phyloP scores from a whole-genome alignment of 2,113 vertebrate genomes.

The Antechinus flavipes region DNA sequence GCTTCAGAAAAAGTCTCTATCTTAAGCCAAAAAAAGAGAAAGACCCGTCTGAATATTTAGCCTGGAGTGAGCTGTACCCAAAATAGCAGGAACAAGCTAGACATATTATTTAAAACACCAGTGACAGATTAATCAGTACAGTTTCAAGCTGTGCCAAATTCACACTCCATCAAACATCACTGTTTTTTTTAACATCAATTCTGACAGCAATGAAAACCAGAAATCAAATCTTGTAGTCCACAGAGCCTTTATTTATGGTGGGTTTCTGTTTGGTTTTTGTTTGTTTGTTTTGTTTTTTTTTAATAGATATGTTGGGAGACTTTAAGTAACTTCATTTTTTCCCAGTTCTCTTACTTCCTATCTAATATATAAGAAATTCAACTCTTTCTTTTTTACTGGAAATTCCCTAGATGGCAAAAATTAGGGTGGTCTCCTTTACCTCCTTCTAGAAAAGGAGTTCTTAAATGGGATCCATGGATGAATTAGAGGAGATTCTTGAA shows the following conservation, averaged over 20 bases:
- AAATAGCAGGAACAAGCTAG: constrained; percentile 5
- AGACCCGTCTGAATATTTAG: constrained; percentile 17
- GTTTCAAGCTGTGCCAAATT: constrained; percentile 49
- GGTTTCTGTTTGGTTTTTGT: no score
- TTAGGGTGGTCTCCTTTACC: background rate
- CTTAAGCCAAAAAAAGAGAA: constrained; percentile 22
- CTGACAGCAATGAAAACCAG: constrained; percentile 34
- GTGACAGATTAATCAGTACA: constrained; percentile 7
- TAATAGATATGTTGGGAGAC: background rate
- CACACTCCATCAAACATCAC: constrained; percentile 29
- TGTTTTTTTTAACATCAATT: constrained; percentile 19
- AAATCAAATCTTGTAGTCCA: constrained; percentile 2
- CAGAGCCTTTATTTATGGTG: background rate
- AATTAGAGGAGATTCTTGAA: background rate
- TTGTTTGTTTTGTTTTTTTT: background rate
- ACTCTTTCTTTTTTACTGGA: background rate
- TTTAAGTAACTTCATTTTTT: background rate
- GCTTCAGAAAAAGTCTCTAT: background rate
- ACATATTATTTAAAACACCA: constrained; percentile 46
- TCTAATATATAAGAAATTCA: constrained; percentile 1
- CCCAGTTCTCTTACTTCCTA: background rate
- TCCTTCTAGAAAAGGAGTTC: background rate
- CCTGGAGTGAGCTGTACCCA: constrained; percentile 10
- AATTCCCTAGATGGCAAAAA: background rate
- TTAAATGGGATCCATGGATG: background rate